Percentiles rank a stretch among this genome's conserved stretches.
Conservation (phyloP, 2,888 invertebrate species). For the Nymphalis urticae region DNA sequence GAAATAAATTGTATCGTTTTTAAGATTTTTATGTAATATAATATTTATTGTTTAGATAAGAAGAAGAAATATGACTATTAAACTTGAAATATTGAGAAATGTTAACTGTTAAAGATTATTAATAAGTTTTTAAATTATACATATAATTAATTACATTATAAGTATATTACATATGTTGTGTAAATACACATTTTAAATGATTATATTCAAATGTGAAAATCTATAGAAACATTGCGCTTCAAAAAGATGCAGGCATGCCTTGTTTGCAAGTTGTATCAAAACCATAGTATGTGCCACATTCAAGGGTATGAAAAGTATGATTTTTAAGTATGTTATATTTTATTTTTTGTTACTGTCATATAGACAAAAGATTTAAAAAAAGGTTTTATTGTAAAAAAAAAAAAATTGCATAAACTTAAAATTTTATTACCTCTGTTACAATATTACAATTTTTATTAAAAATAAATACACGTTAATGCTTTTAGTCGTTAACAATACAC, state of each 20-base stretch:
- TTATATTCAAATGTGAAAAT: too few relatives aligned
- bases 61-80: neutral
- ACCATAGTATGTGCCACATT: too few relatives aligned
- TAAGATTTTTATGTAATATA: slow-evolving; percentile 41
- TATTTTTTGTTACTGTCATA: neutral
- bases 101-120: neutral
- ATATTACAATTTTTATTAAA: slow-evolving; percentile 24
- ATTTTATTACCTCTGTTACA: slow-evolving; percentile 32
- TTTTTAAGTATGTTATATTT: neutral
- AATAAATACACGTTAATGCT: slow-evolving; percentile 36
- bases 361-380: neutral
- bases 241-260: too few relatives aligned
- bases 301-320: too few relatives aligned
- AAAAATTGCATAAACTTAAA: slow-evolving; percentile 9
- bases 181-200: too few relatives aligned
- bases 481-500: slow-evolving; percentile 1
- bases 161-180: too few relatives aligned
- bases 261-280: too few relatives aligned
- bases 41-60: slow-evolving; percentile 38
- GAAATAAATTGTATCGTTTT: slow-evolving; percentile 18
- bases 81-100: neutral
- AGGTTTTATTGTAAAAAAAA: neutral
- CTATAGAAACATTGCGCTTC: too few relatives aligned
- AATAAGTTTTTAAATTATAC: neutral
- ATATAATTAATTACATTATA: too few relatives aligned